Evolutionary conservation across 2,888 invertebrate genomes (phyloP), one percentile per base, ranked within the genome.

Genomic region (Choristoneura rosaceana): DNA sequence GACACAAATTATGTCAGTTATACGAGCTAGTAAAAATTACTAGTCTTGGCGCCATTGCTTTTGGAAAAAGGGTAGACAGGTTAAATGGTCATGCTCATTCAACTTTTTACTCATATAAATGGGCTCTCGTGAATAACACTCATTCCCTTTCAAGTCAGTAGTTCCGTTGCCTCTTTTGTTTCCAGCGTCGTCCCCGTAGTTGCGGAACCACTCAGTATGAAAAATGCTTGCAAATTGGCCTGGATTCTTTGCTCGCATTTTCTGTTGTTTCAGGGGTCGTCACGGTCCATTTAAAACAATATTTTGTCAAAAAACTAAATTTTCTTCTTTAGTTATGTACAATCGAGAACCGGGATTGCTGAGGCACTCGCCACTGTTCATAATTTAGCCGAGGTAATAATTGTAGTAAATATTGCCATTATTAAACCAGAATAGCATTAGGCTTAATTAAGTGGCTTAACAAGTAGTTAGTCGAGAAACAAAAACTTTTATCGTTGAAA

Each of bases 31-130:
- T 12, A 10, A 10, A 12, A 17, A 25, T 12, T 25, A 33, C 45
- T 45, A 33, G 62, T 34, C 59, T 55, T 8, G 8, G 25, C 41
- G 7, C 1, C 17, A 4, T 14, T 12, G 14, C 14, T 14, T 45
- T 17, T 43, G 4, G 45, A 10, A 45, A 15, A 45, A 45, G 45
- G 61, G 43, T 43, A 43, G 43, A 43, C 43, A 82, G 87, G 88
- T 87, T 87, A 50, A 89, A 89, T 86, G 85, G 83, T 85, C 84
- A 86, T 84, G 84, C 85, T 88, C 88, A 84, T 86, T 87, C 88
- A 87, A 86, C 82, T 88, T 82, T 71, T 82, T 79, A 77, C 82
- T 75, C 58, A 75, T 76, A 83, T 79, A 86, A 86, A 85, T 86
- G 82, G 80, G 75, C 74, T 17, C 67, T 62, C 61, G 71, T 71